Conservation (phyloP, 2,113 vertebrate species). For the Scalopus aquaticus region DNA sequence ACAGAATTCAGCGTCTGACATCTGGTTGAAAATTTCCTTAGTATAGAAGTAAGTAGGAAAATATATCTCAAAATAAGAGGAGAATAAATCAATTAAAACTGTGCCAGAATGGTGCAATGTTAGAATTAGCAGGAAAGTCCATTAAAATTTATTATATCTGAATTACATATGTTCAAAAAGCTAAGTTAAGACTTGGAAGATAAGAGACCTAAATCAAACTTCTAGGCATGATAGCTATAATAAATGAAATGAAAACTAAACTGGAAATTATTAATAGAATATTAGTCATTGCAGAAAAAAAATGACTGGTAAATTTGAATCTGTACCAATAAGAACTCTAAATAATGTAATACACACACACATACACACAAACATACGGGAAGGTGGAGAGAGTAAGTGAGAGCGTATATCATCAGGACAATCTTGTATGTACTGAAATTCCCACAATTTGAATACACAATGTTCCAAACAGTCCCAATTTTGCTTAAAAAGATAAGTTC, state of each 20-base stretch:
- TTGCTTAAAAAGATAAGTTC: not conserved
- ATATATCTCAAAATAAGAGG: not conserved
- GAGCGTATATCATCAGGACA: not conserved
- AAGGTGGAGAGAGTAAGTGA: too few species aligned
- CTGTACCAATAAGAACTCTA: not conserved
- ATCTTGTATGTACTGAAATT: not conserved
- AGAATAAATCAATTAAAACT: conserved; percentile 13
- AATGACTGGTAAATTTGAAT: not conserved
- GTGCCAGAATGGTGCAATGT: not conserved
- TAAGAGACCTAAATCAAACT: not conserved
- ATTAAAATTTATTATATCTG: not conserved
- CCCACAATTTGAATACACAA: not conserved
- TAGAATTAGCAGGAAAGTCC: not conserved
- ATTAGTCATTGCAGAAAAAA: not conserved
- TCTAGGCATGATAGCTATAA: not conserved
- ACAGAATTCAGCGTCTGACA: not conserved
- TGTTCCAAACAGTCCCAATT: not conserved
- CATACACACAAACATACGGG: too few species aligned
- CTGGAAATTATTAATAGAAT: not conserved
- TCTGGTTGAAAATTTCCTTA: not conserved
- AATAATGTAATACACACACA: too few species aligned
- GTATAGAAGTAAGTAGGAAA: not conserved
- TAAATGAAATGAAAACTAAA: not conserved
- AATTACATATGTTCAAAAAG: not conserved
- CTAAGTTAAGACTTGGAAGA: not conserved